phyloP scores from a whole-genome alignment of 2,113 vertebrate species.

The Calonectris borealis region DNA sequence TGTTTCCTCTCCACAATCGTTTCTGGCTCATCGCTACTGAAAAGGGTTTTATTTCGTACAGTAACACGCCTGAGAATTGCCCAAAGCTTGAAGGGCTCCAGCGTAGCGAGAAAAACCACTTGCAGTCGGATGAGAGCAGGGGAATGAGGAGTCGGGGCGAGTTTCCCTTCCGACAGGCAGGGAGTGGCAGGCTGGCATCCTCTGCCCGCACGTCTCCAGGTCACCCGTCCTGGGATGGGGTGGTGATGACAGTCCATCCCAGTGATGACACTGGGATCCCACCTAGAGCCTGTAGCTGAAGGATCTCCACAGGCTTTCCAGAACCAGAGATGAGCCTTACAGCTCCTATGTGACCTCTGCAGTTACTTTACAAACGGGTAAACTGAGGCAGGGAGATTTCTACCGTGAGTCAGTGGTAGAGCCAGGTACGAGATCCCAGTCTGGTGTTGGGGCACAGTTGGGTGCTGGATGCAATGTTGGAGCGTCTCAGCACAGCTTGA shows the following conservation, averaged over 20 bases:
- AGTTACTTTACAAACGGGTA: not conserved
- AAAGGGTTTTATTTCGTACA: not conserved
- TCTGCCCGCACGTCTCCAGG: accelerated
- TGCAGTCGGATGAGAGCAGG: not conserved
- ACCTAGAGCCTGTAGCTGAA: accelerated
- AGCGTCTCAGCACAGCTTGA: not conserved
- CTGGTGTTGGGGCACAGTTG: not conserved
- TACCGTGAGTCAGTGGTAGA: not conserved
- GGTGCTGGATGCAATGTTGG: not conserved
- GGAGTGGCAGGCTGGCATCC: not conserved
- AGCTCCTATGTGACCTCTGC: not conserved
- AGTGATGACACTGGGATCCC: accelerated
- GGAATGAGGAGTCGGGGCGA: not conserved
- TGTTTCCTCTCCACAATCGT: not conserved
- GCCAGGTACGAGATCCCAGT: not conserved
- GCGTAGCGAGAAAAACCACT: not conserved
- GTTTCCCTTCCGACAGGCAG: not conserved
- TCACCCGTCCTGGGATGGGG: not conserved
- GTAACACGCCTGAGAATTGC: not conserved
- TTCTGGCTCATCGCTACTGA: not conserved
- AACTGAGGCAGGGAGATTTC: not conserved
- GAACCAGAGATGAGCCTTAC: not conserved
- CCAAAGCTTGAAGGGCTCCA: not conserved
- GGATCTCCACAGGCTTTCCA: not conserved
- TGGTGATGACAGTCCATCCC: not conserved